Base-by-base conservation (phyloP, 1,140 invertebrate species). In the Camponotus pennsylvanicus region DNA sequence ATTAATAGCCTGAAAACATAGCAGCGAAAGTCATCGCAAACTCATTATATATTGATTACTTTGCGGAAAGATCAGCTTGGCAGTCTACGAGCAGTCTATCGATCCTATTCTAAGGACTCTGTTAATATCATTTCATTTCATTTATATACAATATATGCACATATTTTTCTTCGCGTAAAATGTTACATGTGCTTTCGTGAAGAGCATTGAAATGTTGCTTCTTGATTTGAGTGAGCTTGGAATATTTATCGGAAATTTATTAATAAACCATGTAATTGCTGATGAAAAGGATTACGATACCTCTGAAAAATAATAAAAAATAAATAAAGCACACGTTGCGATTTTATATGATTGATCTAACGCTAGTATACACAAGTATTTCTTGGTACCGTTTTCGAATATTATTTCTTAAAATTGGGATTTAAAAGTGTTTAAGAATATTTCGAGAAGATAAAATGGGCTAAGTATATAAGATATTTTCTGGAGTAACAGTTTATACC, bases 121-220 rank as follows among this genome's bases (percentile, higher is more conserved):
- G 45, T 78, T 66, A 52, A 45, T 66, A 42, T 88, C n/a, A 37
- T 73, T 66, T 79, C 52, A 27, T 27, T 27, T 27, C 45, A 66
- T 18, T 34, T 77, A 59, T 82, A 66, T 37, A n/a, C 52, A 40
- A 27, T 64, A 52, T 69, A 69, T 71, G 61, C 63, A 9, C 49
- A 49, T 21, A 40, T 32, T 11, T 55, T 34, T 70, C 27, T 66
- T 86, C 13, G 42, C 40, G 37, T 45, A 61, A 37, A 78, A 88
- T 93, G 91, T 93, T 92, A 91, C 91, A 15, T 92, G 89, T 90
- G 88, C 82, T 89, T 88, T 90, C 69, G 27, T 80, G 82, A 83
- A 94, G 94, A 94, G 92, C 92, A 93, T 93, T 92, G 92, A 93
- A 94, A 91, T 94, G 92, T 86, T 93, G 93, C 92, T 91, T 92